Conservation (phyloP, 2,888 invertebrate species). For the Ormia ochracea region DNA sequence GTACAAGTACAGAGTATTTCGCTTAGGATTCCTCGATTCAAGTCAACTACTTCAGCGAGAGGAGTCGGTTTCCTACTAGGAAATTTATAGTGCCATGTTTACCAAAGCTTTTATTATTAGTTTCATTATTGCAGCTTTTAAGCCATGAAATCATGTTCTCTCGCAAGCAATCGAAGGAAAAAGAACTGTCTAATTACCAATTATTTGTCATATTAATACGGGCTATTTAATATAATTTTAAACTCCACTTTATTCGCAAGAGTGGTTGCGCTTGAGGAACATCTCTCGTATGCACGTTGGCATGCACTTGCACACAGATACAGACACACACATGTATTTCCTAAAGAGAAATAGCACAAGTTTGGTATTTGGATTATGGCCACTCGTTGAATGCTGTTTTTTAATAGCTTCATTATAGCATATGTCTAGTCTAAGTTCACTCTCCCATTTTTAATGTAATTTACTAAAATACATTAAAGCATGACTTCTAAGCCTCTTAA, state of each 20-base stretch:
- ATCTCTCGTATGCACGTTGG: neutral
- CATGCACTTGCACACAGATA: neutral
- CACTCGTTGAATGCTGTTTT: neutral
- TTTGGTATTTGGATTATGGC: neutral
- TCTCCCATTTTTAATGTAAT: slow-evolving; percentile 9
- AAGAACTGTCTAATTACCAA: neutral
- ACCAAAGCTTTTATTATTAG: neutral
- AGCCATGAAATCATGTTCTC: neutral
- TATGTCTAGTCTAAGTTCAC: neutral
- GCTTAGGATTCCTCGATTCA: no score
- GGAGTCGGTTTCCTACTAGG: no score
- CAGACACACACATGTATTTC: no score
- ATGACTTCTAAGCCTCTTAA: slow-evolving; percentile 46
- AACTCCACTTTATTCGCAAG: neutral
- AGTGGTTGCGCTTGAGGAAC: neutral
- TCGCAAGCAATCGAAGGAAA: neutral
- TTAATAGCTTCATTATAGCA: slow-evolving; percentile 40
- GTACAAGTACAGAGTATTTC: no score
- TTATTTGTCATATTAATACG: slow-evolving; percentile 6
- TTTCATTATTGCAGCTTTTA: neutral
- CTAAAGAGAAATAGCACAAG: neutral
- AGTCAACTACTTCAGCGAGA: neutral
- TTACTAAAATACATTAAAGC: slow-evolving; percentile 40
- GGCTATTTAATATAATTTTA: neutral
- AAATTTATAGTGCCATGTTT: neutral